These are phyloP conservation scores for Synodontis membranacea DNA, from an alignment of 2,113 vertebrate genomes.

Conservation along the genomic window DNA sequence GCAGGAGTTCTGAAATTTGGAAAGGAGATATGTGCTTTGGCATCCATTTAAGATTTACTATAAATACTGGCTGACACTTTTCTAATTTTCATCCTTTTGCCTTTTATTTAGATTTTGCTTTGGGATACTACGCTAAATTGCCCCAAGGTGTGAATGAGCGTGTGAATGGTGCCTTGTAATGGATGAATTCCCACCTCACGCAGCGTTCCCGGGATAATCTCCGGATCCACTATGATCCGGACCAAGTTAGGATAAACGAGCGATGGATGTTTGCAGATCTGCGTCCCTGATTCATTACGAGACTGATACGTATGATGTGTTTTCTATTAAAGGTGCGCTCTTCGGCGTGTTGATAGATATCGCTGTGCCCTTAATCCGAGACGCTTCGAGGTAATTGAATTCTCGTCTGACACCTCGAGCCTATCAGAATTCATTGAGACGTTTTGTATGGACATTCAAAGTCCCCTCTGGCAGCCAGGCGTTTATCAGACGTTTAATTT, in stretches of 20 bases:
- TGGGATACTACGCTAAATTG: background rate
- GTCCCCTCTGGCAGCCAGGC: background rate
- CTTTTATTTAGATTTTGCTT: background rate
- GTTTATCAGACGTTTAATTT: conserved; percentile 18
- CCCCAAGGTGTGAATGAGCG: background rate
- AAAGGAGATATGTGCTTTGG: background rate
- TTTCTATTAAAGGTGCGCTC: conserved; percentile 33
- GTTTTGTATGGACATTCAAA: conserved; percentile 34
- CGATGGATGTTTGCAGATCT: background rate
- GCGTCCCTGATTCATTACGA: conserved; percentile 20
- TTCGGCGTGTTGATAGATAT: conserved; percentile 42
- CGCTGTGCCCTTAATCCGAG: conserved; percentile 45
- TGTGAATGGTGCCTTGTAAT: background rate
- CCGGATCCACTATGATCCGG: background rate
- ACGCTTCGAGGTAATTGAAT: conserved; percentile 43
- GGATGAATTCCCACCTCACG: background rate
- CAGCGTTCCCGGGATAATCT: background rate
- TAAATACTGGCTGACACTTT: background rate
- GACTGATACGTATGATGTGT: conserved; percentile 26
- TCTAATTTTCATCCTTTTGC: background rate
- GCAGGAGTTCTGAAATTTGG: background rate
- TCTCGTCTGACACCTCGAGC: conserved; percentile 47
- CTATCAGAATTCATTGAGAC: conserved; percentile 51
- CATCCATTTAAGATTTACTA: background rate
- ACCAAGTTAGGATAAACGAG: background rate